Evolutionary conservation across 2,113 vertebrate species (phyloP).

Genomic region (Myiagra hebetior): DNA sequence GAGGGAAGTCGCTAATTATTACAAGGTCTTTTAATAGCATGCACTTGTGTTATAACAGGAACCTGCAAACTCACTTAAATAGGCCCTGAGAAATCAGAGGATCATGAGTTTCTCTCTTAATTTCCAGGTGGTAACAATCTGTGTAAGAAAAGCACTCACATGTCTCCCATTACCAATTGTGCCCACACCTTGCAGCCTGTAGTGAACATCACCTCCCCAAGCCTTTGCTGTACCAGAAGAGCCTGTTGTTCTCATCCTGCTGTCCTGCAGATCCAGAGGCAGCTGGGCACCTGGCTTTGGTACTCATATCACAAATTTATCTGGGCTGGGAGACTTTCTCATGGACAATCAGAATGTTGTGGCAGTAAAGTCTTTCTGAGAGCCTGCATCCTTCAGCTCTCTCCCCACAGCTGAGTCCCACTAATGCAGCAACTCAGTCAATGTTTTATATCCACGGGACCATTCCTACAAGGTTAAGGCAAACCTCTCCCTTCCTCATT

Average conservation of each 20-base stretch:
- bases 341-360: accelerated
- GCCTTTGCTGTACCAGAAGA: background rate
- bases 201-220: background rate
- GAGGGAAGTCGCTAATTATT: background rate
- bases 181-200: background rate
- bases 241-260: background rate
- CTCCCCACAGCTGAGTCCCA: background rate
- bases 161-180: background rate
- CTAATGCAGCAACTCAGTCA: background rate
- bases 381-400: background rate
- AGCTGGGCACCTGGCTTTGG: background rate
- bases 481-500: background rate
- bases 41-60: background rate
- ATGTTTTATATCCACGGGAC: background rate
- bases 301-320: background rate
- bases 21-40: background rate
- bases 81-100: background rate
- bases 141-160: background rate
- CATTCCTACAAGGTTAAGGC: background rate
- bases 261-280: background rate
- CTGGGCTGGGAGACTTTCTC: background rate
- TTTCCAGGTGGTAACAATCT: background rate
- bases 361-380: background rate
- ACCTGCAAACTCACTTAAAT: background rate
- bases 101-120: background rate